phyloP scores from a whole-genome alignment of 2,797 vertebrate species.

The Acanthiza pusilla region DNA sequence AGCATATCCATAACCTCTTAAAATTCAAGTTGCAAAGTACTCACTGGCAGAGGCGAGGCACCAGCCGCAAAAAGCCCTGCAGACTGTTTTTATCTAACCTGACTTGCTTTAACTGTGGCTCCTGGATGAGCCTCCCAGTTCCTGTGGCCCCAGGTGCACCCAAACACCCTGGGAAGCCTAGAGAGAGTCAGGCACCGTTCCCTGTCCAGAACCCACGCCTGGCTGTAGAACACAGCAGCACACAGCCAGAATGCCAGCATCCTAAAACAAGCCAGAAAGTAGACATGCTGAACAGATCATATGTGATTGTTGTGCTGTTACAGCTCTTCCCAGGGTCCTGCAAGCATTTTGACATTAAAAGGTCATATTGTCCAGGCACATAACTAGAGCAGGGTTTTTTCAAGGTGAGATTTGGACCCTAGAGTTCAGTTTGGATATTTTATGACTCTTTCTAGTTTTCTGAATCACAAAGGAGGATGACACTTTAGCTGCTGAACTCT shows the following conservation, averaged over 20 bases:
- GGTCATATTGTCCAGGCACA: background rate
- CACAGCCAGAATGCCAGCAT: background rate
- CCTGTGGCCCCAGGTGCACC: fast-evolving
- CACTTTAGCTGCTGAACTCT: background rate
- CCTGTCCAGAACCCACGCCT: background rate
- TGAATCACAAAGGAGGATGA: background rate
- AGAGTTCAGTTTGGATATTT: background rate
- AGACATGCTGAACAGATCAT: background rate
- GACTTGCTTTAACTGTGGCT: background rate
- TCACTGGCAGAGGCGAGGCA: background rate
- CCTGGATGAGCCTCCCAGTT: background rate
- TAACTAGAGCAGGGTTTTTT: background rate
- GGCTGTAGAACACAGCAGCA: background rate
- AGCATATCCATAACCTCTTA: background rate
- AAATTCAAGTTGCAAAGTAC: background rate
- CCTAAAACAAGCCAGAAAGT: background rate
- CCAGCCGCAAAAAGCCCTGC: background rate
- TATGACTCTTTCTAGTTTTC: background rate
- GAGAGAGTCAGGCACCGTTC: background rate
- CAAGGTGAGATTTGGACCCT: background rate
- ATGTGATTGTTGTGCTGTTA: background rate
- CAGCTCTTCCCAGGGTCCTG: background rate
- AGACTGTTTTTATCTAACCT: background rate
- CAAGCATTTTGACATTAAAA: background rate
- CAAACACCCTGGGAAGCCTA: background rate